Percentiles rank a stretch among this genome's conserved stretches.
Evolutionary conservation across 2,888 invertebrate species (phyloP).

Genomic region (Drosophila prostipennis): DNA sequence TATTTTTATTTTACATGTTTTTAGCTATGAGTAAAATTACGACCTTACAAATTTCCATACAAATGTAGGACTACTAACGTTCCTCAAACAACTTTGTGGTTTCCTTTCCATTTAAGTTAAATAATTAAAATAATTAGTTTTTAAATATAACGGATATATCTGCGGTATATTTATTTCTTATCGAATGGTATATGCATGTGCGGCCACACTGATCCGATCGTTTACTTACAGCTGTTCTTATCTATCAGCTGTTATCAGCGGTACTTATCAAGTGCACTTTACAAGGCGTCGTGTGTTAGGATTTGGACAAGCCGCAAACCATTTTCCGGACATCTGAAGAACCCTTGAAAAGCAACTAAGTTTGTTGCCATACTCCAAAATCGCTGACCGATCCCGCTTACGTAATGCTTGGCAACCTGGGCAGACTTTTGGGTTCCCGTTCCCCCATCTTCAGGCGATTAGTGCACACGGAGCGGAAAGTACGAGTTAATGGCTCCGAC

Average conservation of each 20-base stretch:
- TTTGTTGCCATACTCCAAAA: constrained; percentile 31
- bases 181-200: neutral
- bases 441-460: constrained; percentile 24
- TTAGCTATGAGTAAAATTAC: too few species aligned
- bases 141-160: neutral
- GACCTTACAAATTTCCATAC: too few species aligned
- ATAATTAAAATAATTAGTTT: too few species aligned
- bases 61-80: too few species aligned
- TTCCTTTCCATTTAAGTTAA: too few species aligned
- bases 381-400: constrained; percentile 42
- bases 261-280: constrained; percentile 50
- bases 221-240: constrained; percentile 31
- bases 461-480: constrained; percentile 85
- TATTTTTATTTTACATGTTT: too few species aligned
- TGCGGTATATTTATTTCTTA: neutral
- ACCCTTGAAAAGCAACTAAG: constrained; percentile 43
- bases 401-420: constrained; percentile 59
- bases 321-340: constrained; percentile 36
- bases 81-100: too few species aligned
- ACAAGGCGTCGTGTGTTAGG: constrained; percentile 38
- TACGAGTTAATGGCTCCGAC: constrained; percentile 86
- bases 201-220: constrained; percentile 20
- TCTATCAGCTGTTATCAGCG: constrained; percentile 18
- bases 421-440: constrained; percentile 27
- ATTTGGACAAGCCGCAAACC: constrained; percentile 42